phyloP scores from a whole-genome alignment of 1,140 invertebrate genomes.

The Magallana ariakensis region DNA sequence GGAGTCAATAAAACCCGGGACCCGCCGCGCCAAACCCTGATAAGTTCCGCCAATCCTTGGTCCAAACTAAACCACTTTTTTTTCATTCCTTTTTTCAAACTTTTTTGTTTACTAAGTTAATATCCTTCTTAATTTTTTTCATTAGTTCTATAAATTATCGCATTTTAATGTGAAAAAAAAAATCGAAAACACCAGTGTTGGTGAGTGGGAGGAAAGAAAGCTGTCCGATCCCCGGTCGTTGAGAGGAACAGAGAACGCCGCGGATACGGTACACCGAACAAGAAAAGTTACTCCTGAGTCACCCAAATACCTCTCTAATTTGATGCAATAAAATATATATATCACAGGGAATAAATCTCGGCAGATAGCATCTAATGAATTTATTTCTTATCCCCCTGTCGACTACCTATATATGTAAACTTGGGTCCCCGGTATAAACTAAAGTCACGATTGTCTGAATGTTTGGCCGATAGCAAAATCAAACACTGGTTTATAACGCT shows the following conservation, averaged over 20 bases:
- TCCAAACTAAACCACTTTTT: background rate
- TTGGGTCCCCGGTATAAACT: background rate
- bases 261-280: background rate
- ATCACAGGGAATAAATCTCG: conserved; percentile 19
- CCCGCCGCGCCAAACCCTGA: background rate
- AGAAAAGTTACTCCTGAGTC: background rate
- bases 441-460: background rate
- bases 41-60: background rate
- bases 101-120: background rate
- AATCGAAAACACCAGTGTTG: too few relatives aligned
- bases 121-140: too few relatives aligned
- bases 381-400: background rate
- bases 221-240: too few relatives aligned
- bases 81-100: background rate
- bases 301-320: conserved; percentile 14
- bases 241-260: too few relatives aligned
- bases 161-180: too few relatives aligned
- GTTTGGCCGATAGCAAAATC: conserved; percentile 6
- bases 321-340: conserved; percentile 39
- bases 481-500: background rate
- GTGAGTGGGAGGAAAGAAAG: too few relatives aligned
- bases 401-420: background rate
- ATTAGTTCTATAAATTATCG: too few relatives aligned
- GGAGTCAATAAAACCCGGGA: background rate
- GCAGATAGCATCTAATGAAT: conserved; percentile 14